A percentile compares a stretch with the other conserved stretches of the same genome.
phyloP scores from a whole-genome alignment of 2,888 invertebrate species.

The Apoderus coryli region DNA sequence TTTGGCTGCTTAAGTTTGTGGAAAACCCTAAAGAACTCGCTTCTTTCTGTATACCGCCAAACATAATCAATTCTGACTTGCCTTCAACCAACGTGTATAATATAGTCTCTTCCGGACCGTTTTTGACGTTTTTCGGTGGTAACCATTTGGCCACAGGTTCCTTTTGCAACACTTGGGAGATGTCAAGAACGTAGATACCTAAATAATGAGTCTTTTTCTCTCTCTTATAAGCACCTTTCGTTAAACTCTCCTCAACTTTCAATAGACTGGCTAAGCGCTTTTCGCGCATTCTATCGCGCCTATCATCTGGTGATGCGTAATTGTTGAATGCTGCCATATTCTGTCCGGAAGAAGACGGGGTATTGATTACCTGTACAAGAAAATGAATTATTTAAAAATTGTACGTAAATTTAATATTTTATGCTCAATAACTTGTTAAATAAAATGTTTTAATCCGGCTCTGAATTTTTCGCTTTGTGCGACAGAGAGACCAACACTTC shows the following conservation, averaged over 20 bases:
- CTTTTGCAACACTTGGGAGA: constrained; percentile 52
- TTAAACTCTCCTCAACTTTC: constrained; percentile 19
- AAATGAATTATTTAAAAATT: constrained; percentile 9
- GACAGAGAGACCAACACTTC: no score
- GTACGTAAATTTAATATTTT: not conserved
- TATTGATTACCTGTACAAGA: constrained; percentile 16
- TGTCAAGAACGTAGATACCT: constrained; percentile 76
- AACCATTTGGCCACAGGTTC: constrained; percentile 56
- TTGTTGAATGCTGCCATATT: constrained; percentile 43
- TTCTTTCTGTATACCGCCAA: constrained; percentile 88
- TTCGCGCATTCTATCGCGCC: constrained; percentile 45
- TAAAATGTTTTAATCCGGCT: no score
- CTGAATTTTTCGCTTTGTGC: no score
- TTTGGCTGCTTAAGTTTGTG: constrained; percentile 44
- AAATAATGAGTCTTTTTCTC: constrained; percentile 32
- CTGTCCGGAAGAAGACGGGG: constrained; percentile 26
- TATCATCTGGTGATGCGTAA: constrained; percentile 46
- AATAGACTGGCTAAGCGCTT: constrained; percentile 20
- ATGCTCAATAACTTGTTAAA: no score
- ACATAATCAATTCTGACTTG: constrained; percentile 84
- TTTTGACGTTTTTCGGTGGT: constrained; percentile 42
- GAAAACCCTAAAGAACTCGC: constrained; percentile 39
- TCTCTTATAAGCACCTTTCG: constrained; percentile 21
- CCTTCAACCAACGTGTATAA: constrained; percentile 81
- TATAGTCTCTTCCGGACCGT: constrained; percentile 70